Evolutionary conservation across 1,140 invertebrate genomes (phyloP).

Genomic region (Hyles vespertilio): DNA sequence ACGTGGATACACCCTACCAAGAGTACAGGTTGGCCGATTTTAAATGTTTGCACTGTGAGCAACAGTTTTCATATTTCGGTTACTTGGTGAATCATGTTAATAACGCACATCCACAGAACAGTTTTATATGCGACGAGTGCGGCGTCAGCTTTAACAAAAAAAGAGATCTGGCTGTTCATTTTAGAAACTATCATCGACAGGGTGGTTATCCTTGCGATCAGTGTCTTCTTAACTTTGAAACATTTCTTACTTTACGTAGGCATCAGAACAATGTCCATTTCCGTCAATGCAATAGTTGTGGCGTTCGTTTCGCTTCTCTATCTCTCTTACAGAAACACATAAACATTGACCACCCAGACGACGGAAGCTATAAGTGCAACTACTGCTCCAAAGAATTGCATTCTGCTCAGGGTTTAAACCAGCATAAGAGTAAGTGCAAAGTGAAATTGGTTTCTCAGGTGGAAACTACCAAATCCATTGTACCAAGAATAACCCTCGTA

Average conservation of each 20-base stretch:
- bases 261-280: conserved; percentile 51
- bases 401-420: conserved; percentile 41
- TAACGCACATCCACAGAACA: conserved; percentile 42
- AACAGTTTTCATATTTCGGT: conserved; percentile 45
- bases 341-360: conserved; percentile 38
- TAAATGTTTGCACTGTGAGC: conserved; percentile 42
- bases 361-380: conserved; percentile 34
- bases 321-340: conserved; percentile 45
- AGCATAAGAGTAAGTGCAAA: conserved; percentile 43
- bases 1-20: conserved; percentile 37
- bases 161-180: conserved; percentile 41
- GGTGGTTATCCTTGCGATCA: conserved; percentile 49
- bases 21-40: conserved; percentile 47
- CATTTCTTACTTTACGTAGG: conserved; percentile 21
- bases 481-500: conserved; percentile 19
- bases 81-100: conserved; percentile 54
- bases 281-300: conserved; percentile 42
- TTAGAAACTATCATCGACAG: conserved; percentile 40
- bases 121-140: conserved; percentile 54
- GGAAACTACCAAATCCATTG: conserved; percentile 12
- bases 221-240: conserved; percentile 39
- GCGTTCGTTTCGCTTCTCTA: conserved; percentile 29
- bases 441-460: conserved; percentile 28
- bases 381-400: conserved; percentile 48
- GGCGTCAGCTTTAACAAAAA: conserved; percentile 51